Evolutionary conservation across 2,888 invertebrate species (phyloP), one percentile per base, ranked within the genome.

Genomic region (Microchrysa polita): DNA sequence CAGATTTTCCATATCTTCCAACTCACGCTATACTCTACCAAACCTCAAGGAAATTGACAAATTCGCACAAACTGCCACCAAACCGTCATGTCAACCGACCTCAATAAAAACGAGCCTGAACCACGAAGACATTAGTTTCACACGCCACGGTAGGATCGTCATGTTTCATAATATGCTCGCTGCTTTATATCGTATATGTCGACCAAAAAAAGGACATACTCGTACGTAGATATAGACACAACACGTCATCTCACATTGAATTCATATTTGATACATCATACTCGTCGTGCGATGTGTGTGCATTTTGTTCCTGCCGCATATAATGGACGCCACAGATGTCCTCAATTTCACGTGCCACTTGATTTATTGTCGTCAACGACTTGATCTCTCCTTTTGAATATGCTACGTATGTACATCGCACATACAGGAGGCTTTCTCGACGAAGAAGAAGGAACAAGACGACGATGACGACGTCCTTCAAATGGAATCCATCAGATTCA

Each of bases 271-370:
- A 44, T 22, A 14, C 34, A n/a, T n/a, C n/a, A n/a, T n/a, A n/a
- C n/a, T n/a, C n/a, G n/a, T n/a, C n/a, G 42, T 40, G 12, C 44
- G 18, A 20, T 65, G 42, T 10, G 65, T 44, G 44, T 23, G 10
- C 22, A 22, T 42, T 34, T 2, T 48, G 16, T n/a, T n/a, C n/a
- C n/a, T n/a, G n/a, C 16, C 23, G 20, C 20, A 1, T 44, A 44
- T 65, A n/a, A 14, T 22, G 48, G 20, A 65, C 20, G 48, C 20
- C 65, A 48, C 20, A 34, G 1, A 69, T 69, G 57, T 22, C 69
- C 69, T 69, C 42, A 57, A 55, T 55, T 55, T 69, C 55, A 65
- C 65, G 55, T 69, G 69, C 55, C 69, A 69, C 69, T 69, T 55
- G 55, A 69, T 57, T 69, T 27, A 55, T 18, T 34, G 27, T 34